Conservation (phyloP, 2,888 invertebrate genomes). For the Apamea sordens region DNA sequence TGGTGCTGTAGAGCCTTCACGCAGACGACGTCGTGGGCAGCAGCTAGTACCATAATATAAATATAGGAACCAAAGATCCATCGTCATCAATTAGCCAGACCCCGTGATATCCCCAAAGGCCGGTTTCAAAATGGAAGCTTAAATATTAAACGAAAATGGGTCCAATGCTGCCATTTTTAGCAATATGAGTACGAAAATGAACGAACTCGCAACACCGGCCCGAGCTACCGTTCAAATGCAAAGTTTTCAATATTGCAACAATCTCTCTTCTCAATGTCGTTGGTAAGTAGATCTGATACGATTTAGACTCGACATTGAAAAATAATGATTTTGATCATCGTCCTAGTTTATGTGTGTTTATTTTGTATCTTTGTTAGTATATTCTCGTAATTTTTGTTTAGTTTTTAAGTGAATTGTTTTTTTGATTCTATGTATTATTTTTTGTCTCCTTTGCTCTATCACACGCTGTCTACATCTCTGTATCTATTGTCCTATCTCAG, state of each 20-base stretch:
- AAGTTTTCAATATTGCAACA: constrained; percentile 71
- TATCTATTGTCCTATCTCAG: too few species aligned
- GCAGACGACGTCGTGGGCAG: too few species aligned
- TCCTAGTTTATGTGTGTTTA: too few species aligned
- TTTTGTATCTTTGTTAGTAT: too few species aligned
- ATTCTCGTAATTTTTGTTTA: too few species aligned
- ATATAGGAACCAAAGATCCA: neutral
- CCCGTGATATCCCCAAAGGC: neutral
- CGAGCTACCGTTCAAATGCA: constrained; percentile 58
- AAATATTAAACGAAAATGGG: constrained; percentile 34
- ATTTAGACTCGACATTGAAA: constrained; percentile 39
- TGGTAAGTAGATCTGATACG: constrained; percentile 32
- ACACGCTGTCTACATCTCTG: too few species aligned
- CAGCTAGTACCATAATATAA: too few species aligned
- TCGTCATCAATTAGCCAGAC: constrained; percentile 16
- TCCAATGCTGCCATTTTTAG: constrained; percentile 34
- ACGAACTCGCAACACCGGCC: constrained; percentile 45
- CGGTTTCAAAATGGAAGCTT: constrained; percentile 11
- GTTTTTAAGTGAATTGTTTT: too few species aligned
- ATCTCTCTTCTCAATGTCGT: constrained; percentile 58
- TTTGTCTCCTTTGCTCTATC: too few species aligned
- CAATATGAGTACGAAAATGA: constrained; percentile 38
- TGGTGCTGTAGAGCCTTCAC: too few species aligned
- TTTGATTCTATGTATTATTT: too few species aligned
- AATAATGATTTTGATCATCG: neutral